Conservation (phyloP, 2,888 invertebrate genomes). For the Blastobasis lacticolella region DNA sequence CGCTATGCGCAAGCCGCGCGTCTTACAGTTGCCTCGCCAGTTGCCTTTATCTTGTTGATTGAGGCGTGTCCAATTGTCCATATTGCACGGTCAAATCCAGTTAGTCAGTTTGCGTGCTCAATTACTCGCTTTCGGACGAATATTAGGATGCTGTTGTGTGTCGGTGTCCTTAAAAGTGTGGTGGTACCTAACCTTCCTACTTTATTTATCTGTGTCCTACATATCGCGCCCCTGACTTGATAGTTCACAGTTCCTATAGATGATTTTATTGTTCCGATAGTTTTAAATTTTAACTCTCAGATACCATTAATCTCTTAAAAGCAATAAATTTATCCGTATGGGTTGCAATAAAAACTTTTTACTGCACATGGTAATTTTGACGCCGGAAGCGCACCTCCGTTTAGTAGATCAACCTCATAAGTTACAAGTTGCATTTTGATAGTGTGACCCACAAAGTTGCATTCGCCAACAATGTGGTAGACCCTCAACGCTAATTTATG, state of each 20-base stretch:
- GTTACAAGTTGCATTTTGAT: conserved; percentile 19
- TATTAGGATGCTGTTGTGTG: too few species aligned
- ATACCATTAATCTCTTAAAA: background rate
- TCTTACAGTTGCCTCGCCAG: conserved; percentile 10
- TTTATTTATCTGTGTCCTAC: too few species aligned
- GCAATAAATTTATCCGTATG: background rate
- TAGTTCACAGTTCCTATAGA: too few species aligned
- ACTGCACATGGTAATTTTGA: background rate
- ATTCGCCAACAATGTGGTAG: conserved; percentile 24
- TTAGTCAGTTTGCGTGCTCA: too few species aligned
- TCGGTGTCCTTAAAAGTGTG: too few species aligned
- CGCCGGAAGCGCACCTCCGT: background rate
- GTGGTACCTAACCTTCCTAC: too few species aligned
- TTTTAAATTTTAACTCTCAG: background rate
- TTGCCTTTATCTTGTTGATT: conserved; percentile 13
- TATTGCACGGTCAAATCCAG: too few species aligned
- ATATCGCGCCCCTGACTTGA: too few species aligned
- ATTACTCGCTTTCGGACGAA: too few species aligned
- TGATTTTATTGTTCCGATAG: too few species aligned
- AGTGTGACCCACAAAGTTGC: conserved; percentile 27
- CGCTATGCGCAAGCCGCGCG: conserved; percentile 26
- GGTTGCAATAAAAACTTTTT: conserved; percentile 1
- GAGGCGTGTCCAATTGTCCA: conserved; percentile 2
- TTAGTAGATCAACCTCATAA: conserved; percentile 5
- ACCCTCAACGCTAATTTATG: conserved; percentile 42